These are phyloP conservation scores for Chinchilla lanigera DNA, from an alignment of 2,113 vertebrate species.

Conservation along the genomic window DNA sequence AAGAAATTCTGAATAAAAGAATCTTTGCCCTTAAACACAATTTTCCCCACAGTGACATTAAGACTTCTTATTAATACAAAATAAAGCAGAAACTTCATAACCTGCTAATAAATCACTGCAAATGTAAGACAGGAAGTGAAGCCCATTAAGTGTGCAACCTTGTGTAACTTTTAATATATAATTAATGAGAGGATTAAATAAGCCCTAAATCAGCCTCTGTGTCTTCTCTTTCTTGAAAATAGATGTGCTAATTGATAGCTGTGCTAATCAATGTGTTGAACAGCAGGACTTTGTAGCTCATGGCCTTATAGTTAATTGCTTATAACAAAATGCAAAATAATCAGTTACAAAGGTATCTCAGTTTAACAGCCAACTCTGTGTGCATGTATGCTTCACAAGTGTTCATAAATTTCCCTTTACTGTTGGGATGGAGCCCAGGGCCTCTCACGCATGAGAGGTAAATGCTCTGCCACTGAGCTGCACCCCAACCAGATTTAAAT, in stretches of 20 bases:
- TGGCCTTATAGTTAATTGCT: not conserved
- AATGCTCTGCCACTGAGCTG: not conserved
- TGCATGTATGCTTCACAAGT: not conserved
- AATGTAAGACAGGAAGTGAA: slow-evolving; percentile 74
- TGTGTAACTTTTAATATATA: slow-evolving; percentile 62
- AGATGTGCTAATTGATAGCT: not conserved
- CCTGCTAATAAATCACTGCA: slow-evolving; percentile 47
- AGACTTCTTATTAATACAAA: slow-evolving; percentile 31
- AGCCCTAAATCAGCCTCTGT: not conserved
- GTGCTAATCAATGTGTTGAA: slow-evolving; percentile 9
- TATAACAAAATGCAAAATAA: slow-evolving; percentile 32
- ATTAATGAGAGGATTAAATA: not conserved
- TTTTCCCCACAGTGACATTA: not conserved
- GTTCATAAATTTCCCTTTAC: not conserved
- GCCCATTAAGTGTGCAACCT: slow-evolving; percentile 43
- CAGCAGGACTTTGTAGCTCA: slow-evolving; percentile 3
- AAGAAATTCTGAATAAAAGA: not conserved
- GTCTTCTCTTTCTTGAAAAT: not conserved
- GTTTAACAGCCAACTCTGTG: not conserved
- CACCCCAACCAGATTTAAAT: not conserved
- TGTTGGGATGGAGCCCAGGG: not conserved
- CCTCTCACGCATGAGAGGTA: not conserved
- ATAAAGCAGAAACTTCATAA: slow-evolving; percentile 48
- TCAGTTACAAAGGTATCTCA: not conserved
- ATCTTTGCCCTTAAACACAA: not conserved